phyloP scores from a whole-genome alignment of 2,113 vertebrate species.

The Amblyornis subalaris region DNA sequence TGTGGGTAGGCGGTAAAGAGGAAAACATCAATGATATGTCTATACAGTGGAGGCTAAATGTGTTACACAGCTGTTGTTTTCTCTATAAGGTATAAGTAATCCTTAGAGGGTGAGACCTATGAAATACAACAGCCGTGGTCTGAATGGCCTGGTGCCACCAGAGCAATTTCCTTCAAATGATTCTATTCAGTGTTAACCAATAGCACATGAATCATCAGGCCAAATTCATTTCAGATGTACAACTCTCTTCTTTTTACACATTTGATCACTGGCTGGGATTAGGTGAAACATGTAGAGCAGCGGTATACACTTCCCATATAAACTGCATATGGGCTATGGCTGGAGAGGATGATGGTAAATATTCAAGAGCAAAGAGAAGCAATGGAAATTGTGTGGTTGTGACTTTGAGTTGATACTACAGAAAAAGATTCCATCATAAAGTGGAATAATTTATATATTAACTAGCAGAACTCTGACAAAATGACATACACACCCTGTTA shows the following conservation, averaged over 20 bases:
- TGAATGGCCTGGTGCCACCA: conserved; percentile 32
- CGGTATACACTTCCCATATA: neutral
- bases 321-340: neutral
- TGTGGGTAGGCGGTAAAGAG: neutral
- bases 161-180: conserved; percentile 29
- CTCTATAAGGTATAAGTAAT: neutral
- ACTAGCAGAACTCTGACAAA: neutral
- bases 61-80: conserved; percentile 42
- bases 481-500: neutral
- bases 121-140: neutral
- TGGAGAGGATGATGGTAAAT: neutral
- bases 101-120: conserved; percentile 12
- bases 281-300: neutral
- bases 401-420: neutral
- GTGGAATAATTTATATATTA: neutral
- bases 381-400: neutral
- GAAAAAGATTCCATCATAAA: neutral
- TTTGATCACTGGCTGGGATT: neutral
- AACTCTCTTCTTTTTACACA: neutral
- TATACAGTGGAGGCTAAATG: neutral
- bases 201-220: conserved; percentile 14
- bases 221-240: conserved; percentile 48
- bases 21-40: neutral
- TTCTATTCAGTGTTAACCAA: conserved; percentile 30
- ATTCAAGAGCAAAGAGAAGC: neutral